Conservation (phyloP, 2,797 vertebrate species). For the Tenualosa thibaudeaui region DNA sequence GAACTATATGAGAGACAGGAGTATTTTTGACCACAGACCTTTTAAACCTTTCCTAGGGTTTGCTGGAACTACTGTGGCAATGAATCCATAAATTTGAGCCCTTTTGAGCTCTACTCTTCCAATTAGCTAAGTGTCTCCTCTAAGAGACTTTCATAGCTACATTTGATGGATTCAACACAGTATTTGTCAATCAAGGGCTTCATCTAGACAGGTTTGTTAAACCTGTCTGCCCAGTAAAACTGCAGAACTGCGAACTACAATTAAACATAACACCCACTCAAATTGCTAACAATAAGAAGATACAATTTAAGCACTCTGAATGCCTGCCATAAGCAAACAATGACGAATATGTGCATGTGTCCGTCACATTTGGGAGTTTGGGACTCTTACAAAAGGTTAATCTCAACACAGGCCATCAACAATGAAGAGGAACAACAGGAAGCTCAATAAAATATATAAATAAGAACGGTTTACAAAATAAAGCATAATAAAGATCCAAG, state of each 20-base stretch:
- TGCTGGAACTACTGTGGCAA: neutral
- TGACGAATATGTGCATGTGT: constrained; percentile 48
- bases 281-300: neutral
- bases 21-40: neutral
- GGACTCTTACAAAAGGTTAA: neutral
- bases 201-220: neutral
- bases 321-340: neutral
- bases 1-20: neutral
- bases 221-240: neutral
- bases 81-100: neutral
- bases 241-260: neutral
- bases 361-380: too few relatives aligned
- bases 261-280: neutral
- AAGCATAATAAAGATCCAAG: neutral
- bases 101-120: neutral
- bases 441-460: neutral
- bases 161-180: neutral
- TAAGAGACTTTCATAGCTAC: neutral
- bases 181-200: neutral
- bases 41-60: neutral
- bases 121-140: neutral
- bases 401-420: constrained; percentile 13
- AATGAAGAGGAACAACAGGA: neutral
- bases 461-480: neutral
- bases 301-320: neutral